Evolutionary conservation across 2,888 invertebrate species (phyloP).

Genomic region (Dryobota labecula): DNA sequence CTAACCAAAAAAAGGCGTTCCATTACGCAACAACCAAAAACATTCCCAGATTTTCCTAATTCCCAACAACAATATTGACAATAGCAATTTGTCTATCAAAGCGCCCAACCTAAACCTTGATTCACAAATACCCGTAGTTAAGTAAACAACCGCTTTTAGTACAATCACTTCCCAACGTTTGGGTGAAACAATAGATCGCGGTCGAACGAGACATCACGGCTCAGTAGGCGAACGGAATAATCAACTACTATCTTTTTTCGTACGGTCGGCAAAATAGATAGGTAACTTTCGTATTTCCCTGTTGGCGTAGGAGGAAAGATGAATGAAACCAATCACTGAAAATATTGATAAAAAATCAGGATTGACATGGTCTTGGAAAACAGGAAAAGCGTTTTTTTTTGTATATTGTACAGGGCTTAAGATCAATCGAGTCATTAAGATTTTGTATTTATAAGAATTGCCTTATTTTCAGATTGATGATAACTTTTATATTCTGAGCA

Average conservation of each 20-base stretch:
- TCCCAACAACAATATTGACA: slow-evolving; percentile 52
- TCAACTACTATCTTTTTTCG: slow-evolving; percentile 57
- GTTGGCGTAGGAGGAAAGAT: slow-evolving; percentile 15
- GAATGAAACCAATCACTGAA: slow-evolving; percentile 32
- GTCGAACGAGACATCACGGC: slow-evolving; percentile 50
- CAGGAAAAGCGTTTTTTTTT: not conserved
- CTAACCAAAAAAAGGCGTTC: not conserved
- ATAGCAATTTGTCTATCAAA: slow-evolving; percentile 58
- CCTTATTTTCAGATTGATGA: not conserved
- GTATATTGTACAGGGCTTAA: slow-evolving; percentile 1
- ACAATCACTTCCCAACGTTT: slow-evolving; percentile 61
- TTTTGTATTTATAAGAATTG: not conserved
- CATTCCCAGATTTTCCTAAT: slow-evolving; percentile 30
- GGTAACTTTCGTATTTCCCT: slow-evolving; percentile 40
- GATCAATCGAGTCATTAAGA: not conserved
- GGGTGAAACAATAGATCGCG: slow-evolving; percentile 56
- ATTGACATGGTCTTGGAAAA: slow-evolving; percentile 10
- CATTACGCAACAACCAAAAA: slow-evolving; percentile 13
- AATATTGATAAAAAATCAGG: slow-evolving; percentile 26
- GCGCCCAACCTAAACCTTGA: slow-evolving; percentile 51
- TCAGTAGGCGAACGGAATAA: slow-evolving; percentile 58
- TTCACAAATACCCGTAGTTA: slow-evolving; percentile 55
- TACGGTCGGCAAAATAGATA: slow-evolving; percentile 39
- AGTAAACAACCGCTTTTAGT: slow-evolving; percentile 60
- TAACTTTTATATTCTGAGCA: not conserved